These are phyloP conservation scores for Lymantria dispar DNA, from an alignment of 2,888 invertebrate genomes.

Conservation along the genomic window DNA sequence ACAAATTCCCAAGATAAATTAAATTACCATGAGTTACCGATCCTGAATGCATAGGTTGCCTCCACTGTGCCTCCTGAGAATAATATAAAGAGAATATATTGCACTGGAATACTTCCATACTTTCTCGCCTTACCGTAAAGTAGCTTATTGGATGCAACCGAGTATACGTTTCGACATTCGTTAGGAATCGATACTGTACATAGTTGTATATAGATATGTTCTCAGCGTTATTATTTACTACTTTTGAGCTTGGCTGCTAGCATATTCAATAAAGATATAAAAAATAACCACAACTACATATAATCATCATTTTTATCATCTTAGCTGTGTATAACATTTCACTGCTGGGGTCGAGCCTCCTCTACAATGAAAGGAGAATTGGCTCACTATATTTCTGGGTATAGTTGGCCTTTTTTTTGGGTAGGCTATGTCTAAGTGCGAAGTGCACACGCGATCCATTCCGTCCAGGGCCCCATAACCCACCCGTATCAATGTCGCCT, in stretches of 20 bases:
- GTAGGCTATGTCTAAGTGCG: too few species aligned
- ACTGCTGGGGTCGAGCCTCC: too few species aligned
- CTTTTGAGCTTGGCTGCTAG: neutral
- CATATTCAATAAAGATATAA: neutral
- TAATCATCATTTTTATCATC: too few species aligned
- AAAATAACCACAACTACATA: neutral
- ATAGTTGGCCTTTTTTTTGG: too few species aligned
- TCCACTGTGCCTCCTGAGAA: neutral
- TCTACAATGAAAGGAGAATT: too few species aligned
- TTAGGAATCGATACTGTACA: conserved; percentile 1
- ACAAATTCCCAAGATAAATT: neutral
- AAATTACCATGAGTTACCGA: neutral
- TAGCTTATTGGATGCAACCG: conserved; percentile 1
- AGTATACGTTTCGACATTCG: neutral
- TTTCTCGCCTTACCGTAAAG: conserved; percentile 8
- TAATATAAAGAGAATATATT: conserved; percentile 12
- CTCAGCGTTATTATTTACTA: neutral
- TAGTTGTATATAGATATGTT: neutral
- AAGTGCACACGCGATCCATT: too few species aligned
- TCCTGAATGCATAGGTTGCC: conserved; percentile 3
- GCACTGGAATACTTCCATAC: conserved; percentile 9
- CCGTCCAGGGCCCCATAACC: too few species aligned
- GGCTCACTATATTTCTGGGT: too few species aligned
- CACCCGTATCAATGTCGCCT: too few species aligned
- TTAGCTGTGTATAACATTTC: too few species aligned